Evolutionary conservation across 2,888 invertebrate genomes (phyloP).

Genomic region (Spilosoma lubricipeda): DNA sequence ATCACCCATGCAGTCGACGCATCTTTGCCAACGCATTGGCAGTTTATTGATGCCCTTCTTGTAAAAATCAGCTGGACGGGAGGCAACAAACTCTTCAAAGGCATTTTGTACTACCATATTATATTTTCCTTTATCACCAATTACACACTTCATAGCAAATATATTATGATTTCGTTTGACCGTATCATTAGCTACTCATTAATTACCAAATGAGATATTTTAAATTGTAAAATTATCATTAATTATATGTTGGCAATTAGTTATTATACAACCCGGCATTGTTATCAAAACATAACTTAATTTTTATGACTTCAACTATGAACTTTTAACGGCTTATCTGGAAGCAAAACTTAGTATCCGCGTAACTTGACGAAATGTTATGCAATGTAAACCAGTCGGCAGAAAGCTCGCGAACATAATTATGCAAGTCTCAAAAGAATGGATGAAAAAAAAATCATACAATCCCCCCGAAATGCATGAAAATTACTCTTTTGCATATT

Average conservation of each 20-base stretch:
- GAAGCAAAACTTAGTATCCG: background rate
- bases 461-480: background rate
- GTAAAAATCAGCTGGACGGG: too few relatives aligned
- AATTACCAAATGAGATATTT: background rate
- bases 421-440: background rate
- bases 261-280: slow-evolving; percentile 24
- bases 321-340: slow-evolving; percentile 22
- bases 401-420: background rate
- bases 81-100: too few relatives aligned
- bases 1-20: too few relatives aligned
- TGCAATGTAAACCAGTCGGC: slow-evolving; percentile 2
- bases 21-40: too few relatives aligned
- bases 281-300: slow-evolving; percentile 34
- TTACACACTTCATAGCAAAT: background rate
- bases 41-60: too few relatives aligned
- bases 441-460: background rate
- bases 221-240: background rate
- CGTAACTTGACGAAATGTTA: slow-evolving; percentile 6
- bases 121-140: background rate
- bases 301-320: slow-evolving; percentile 42
- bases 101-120: too few relatives aligned
- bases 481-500: background rate
- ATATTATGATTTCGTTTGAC: background rate
- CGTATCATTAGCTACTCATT: background rate
- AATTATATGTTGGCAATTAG: background rate